A percentile compares a stretch with the other conserved stretches of the same genome.
Evolutionary conservation across 2,113 vertebrate species (phyloP).

Genomic region (Oncorhynchus gorbuscha): DNA sequence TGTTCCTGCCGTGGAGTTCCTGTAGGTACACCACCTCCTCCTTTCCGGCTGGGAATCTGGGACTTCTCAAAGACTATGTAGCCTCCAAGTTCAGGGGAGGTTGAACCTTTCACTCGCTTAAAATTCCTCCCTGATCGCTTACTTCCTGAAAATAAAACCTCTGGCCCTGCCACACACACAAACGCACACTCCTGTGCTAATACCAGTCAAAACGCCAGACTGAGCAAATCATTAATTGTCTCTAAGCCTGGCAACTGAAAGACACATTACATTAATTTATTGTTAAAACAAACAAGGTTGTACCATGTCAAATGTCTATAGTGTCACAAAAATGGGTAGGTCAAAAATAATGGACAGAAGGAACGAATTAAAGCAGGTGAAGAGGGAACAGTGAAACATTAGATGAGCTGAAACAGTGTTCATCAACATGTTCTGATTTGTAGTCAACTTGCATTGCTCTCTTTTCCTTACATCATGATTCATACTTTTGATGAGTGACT

Average conservation of each 20-base stretch:
- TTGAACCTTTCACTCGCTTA: background rate
- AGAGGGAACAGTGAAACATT: background rate
- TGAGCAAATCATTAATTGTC: background rate
- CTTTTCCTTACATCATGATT: background rate
- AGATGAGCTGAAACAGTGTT: background rate
- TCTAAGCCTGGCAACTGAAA: background rate
- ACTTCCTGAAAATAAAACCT: slow-evolving; percentile 4
- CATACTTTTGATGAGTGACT: background rate
- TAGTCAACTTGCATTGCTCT: background rate
- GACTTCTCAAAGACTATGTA: background rate
- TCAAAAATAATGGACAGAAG: background rate
- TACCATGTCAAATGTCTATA: background rate
- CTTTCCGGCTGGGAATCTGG: slow-evolving; percentile 11
- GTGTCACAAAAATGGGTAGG: too few relatives aligned
- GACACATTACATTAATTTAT: background rate
- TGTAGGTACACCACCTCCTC: background rate
- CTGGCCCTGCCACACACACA: background rate
- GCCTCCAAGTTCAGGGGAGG: background rate
- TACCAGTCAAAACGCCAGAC: slow-evolving; percentile 1
- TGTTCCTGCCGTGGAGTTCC: background rate
- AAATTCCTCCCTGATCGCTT: slow-evolving; percentile 2
- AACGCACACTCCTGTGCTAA: background rate
- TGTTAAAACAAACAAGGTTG: background rate
- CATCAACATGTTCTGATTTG: background rate
- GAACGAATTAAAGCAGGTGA: background rate